Percentiles rank a stretch among this genome's conserved stretches.
These are phyloP conservation scores for Drosophila stalkeri DNA, from an alignment of 2,888 invertebrate species.

Conservation along the genomic window DNA sequence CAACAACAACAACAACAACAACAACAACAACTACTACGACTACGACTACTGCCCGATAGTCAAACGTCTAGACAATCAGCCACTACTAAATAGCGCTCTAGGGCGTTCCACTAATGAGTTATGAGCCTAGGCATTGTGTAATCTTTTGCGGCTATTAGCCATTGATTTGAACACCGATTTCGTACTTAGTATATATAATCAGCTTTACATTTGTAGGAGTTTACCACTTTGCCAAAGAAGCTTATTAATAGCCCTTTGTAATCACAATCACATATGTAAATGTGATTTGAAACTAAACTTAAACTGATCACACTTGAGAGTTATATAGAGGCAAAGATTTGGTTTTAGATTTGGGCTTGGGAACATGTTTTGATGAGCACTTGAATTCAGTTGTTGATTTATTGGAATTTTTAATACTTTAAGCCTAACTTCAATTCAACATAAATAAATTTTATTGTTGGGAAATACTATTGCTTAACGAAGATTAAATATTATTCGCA, in stretches of 20 bases:
- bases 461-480: background rate
- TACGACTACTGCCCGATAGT: slow-evolving; percentile 36
- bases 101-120: slow-evolving; percentile 73
- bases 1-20: slow-evolving; percentile 52
- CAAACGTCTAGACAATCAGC: slow-evolving; percentile 55
- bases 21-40: slow-evolving; percentile 49
- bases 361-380: slow-evolving; percentile 21
- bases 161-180: slow-evolving; percentile 59
- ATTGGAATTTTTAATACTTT: slow-evolving; percentile 12
- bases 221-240: slow-evolving; percentile 26
- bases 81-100: slow-evolving; percentile 67
- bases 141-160: slow-evolving; percentile 58
- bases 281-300: slow-evolving; percentile 22
- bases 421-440: background rate
- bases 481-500: slow-evolving; percentile 7
- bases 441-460: background rate
- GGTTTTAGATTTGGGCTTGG: slow-evolving; percentile 14
- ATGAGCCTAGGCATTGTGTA: slow-evolving; percentile 63
- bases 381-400: slow-evolving; percentile 29
- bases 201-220: slow-evolving; percentile 45
- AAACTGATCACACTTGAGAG: slow-evolving; percentile 4
- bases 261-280: slow-evolving; percentile 69
- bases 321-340: slow-evolving; percentile 23
- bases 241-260: slow-evolving; percentile 28
- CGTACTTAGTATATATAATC: slow-evolving; percentile 63